Conservation (phyloP, 2,888 invertebrate species). For the Brachyptera putata region DNA sequence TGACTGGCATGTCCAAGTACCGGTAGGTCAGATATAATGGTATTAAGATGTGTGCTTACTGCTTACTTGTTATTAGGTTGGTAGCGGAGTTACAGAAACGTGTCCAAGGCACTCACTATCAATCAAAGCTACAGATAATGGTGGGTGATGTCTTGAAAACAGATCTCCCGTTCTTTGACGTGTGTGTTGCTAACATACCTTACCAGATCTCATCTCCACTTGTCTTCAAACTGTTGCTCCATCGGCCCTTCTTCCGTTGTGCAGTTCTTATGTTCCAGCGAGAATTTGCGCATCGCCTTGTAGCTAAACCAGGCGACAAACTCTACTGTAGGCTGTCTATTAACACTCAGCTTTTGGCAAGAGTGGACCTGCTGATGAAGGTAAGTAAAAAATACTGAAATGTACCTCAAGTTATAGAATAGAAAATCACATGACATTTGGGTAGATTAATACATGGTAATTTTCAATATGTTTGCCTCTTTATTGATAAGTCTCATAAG, state of each 20-base stretch:
- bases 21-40: too few species aligned
- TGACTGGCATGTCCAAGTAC: too few species aligned
- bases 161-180: slow-evolving; percentile 93
- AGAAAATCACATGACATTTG: background rate
- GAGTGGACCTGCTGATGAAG: slow-evolving; percentile 96
- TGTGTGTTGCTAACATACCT: slow-evolving; percentile 97
- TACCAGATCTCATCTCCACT: slow-evolving; percentile 97
- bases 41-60: too few species aligned
- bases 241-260: slow-evolving; percentile 77
- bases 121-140: slow-evolving; percentile 85
- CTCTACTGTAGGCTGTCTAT: slow-evolving; percentile 93
- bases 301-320: slow-evolving; percentile 97
- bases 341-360: slow-evolving; percentile 91
- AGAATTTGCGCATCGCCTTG: slow-evolving; percentile 95
- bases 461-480: too few species aligned
- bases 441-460: too few species aligned
- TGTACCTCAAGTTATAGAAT: background rate
- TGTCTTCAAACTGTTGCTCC: slow-evolving; percentile 89
- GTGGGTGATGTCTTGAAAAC: slow-evolving; percentile 92
- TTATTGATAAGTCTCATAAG: too few species aligned
- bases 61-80: too few species aligned
- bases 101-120: slow-evolving; percentile 83
- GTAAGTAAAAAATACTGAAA: too few species aligned
- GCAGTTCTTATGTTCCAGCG: slow-evolving; percentile 98
- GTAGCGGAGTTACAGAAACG: slow-evolving; percentile 97